Evolutionary conservation across 2,888 invertebrate genomes (phyloP).

Genomic region (Aphrophora alni): DNA sequence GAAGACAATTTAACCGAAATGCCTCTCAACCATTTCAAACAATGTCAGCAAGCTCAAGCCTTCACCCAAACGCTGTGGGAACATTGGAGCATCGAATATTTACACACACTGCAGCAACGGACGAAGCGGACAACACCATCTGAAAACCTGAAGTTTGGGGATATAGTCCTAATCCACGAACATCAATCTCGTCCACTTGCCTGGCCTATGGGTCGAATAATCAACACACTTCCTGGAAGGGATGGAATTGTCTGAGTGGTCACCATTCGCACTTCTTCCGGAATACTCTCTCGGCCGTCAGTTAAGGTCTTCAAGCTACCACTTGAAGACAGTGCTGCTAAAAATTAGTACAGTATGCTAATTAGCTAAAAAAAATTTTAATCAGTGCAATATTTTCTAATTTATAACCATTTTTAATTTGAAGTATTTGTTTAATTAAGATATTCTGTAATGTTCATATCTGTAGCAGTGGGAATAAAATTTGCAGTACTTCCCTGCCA

Average conservation of each 20-base stretch:
- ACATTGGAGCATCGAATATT: slow-evolving; percentile 51
- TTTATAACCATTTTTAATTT: too few relatives aligned
- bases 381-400: too few relatives aligned
- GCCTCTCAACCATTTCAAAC: slow-evolving; percentile 40
- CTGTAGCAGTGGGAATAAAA: too few relatives aligned
- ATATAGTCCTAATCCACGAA: slow-evolving; percentile 51
- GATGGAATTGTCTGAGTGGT: slow-evolving; percentile 50
- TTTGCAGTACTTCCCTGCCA: too few relatives aligned
- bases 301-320: slow-evolving; percentile 14
- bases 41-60: slow-evolving; percentile 51
- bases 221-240: slow-evolving; percentile 46
- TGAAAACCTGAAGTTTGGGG: slow-evolving; percentile 41
- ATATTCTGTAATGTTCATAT: too few relatives aligned
- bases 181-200: slow-evolving; percentile 46
- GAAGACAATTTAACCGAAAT: slow-evolving; percentile 45
- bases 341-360: too few relatives aligned
- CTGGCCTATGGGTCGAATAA: slow-evolving; percentile 50
- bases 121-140: slow-evolving; percentile 47
- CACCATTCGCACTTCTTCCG: slow-evolving; percentile 45
- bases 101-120: slow-evolving; percentile 48
- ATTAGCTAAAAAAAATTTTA: too few relatives aligned
- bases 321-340: neutral
- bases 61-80: slow-evolving; percentile 50
- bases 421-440: too few relatives aligned
- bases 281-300: slow-evolving; percentile 43